These are phyloP conservation scores for Palythoa grandis DNA, from an alignment of 92 coral and sea anemone species.

Conservation along the genomic window DNA sequence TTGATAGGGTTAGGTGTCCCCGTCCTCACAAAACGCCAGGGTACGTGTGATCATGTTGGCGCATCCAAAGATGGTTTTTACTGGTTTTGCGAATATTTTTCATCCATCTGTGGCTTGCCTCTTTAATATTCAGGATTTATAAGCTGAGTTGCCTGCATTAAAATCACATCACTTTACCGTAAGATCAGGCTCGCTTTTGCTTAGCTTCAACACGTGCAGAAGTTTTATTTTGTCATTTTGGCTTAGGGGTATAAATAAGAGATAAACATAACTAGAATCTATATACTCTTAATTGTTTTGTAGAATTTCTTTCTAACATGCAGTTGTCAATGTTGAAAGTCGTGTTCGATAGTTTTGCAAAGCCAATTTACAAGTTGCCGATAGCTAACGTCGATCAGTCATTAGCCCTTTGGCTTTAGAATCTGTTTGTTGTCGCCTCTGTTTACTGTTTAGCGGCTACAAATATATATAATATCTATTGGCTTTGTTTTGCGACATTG, in stretches of 20 bases:
- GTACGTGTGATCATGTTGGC: not conserved
- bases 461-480: slow-evolving; percentile 1
- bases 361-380: slow-evolving; percentile 60
- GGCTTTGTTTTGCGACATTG: slow-evolving; percentile 17
- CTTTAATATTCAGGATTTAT: slow-evolving; percentile 38
- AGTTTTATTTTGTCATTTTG: slow-evolving; percentile 20
- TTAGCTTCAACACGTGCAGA: slow-evolving; percentile 21
- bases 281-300: slow-evolving; percentile 55
- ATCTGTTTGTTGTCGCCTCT: slow-evolving; percentile 31
- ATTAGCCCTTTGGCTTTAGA: slow-evolving; percentile 42
- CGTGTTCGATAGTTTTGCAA: slow-evolving; percentile 54
- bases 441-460: slow-evolving; percentile 28
- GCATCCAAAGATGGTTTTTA: not conserved
- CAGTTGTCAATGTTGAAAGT: slow-evolving; percentile 56
- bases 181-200: slow-evolving; percentile 23
- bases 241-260: slow-evolving; percentile 37
- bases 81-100: not conserved
- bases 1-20: slow-evolving; percentile 23
- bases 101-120: not conserved
- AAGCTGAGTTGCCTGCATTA: not conserved
- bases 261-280: slow-evolving; percentile 59
- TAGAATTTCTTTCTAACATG: slow-evolving; percentile 34
- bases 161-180: not conserved
- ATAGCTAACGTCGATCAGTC: slow-evolving; percentile 26
- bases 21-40: slow-evolving; percentile 28